Conservation (phyloP, 2,113 vertebrate genomes). For the human region DNA sequence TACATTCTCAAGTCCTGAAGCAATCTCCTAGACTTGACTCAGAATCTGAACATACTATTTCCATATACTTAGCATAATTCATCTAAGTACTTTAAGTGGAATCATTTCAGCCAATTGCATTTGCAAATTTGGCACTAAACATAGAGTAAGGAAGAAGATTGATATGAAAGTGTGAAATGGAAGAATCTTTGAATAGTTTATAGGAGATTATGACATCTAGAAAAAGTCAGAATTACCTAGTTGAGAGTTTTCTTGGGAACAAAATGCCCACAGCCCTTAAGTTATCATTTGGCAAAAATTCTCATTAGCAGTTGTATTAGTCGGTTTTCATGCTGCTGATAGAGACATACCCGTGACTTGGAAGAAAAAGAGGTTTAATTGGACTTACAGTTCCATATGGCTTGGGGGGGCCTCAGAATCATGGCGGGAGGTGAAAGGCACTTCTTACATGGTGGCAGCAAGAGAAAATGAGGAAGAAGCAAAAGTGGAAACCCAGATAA, state of each 20-base stretch:
- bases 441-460: too few species aligned
- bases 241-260: slow-evolving; percentile 69
- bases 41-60: slow-evolving; percentile 27
- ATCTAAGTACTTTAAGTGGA: slow-evolving; percentile 47
- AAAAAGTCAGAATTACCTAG: slow-evolving; percentile 64
- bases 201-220: slow-evolving; percentile 69
- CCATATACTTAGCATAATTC: neutral
- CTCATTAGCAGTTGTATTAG: slow-evolving; percentile 30
- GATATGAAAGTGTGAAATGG: slow-evolving; percentile 64
- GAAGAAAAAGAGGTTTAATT: too few species aligned
- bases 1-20: neutral
- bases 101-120: slow-evolving; percentile 49
- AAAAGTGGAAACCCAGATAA: too few species aligned
- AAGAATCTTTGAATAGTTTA: slow-evolving; percentile 64
- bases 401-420: too few species aligned
- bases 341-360: too few species aligned
- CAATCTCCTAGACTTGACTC: neutral
- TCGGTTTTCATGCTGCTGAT: too few species aligned
- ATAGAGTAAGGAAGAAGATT: slow-evolving; percentile 45
- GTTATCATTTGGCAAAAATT: slow-evolving; percentile 66
- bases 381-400: too few species aligned
- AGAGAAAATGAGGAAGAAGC: too few species aligned
- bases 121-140: slow-evolving; percentile 58
- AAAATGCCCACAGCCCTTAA: slow-evolving; percentile 47
- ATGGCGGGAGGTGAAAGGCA: too few species aligned